Evolutionary conservation across 2,888 invertebrate genomes (phyloP).

Genomic region (Hyles lineata): DNA sequence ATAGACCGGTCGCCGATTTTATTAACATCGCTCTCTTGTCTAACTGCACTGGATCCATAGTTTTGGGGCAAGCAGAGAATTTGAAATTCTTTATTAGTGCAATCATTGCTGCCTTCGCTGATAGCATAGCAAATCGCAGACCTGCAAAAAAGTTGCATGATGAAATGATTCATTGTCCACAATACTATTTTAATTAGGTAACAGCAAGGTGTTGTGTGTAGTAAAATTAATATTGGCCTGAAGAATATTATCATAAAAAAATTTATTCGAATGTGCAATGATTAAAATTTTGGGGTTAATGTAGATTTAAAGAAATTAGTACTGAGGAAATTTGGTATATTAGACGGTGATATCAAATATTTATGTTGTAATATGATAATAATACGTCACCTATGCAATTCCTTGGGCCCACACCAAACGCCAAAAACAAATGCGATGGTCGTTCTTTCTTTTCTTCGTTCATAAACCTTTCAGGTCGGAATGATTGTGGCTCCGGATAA

Average conservation of each 20-base stretch:
- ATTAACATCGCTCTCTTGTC: constrained; percentile 66
- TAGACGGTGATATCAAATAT: no score
- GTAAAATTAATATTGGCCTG: no score
- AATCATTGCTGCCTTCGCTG: constrained; percentile 78
- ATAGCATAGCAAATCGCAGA: constrained; percentile 79
- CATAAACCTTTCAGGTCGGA: constrained; percentile 83
- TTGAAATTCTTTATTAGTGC: constrained; percentile 74
- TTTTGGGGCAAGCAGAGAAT: constrained; percentile 67
- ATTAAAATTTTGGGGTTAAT: no score
- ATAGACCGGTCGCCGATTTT: constrained; percentile 69
- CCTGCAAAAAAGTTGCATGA: constrained; percentile 60
- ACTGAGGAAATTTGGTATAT: no score
- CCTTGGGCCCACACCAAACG: constrained; percentile 83
- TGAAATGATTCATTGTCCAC: neutral
- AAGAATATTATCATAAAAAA: no score
- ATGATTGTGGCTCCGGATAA: constrained; percentile 82
- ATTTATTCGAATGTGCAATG: no score
- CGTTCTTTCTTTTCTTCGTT: constrained; percentile 80
- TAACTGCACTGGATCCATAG: constrained; percentile 69
- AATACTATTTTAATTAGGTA: neutral
- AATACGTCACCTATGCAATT: constrained; percentile 77
- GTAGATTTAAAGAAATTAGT: no score
- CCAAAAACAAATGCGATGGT: constrained; percentile 78
- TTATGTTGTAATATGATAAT: constrained; percentile 15
- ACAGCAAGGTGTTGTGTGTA: neutral